Conservation (phyloP, 1,140 invertebrate genomes). For the Rhagoletis zephyria region DNA sequence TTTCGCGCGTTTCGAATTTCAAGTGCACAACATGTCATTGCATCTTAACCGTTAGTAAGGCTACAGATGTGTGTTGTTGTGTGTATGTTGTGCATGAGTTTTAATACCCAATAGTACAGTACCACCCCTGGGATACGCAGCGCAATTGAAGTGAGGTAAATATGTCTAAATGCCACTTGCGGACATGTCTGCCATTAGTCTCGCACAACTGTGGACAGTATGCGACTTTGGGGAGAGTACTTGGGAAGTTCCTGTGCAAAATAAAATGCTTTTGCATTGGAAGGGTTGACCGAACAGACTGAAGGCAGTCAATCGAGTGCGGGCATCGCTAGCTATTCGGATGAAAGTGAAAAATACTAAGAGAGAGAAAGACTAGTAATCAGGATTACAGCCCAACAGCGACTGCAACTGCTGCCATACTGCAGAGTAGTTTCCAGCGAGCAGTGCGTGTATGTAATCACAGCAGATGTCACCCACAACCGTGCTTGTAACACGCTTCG, state of each 20-base stretch:
- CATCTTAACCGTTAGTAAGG: neutral
- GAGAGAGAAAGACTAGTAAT: constrained; percentile 9
- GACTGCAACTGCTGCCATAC: neutral
- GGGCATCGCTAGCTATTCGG: neutral
- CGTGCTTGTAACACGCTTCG: neutral
- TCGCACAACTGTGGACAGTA: neutral
- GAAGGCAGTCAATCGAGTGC: neutral
- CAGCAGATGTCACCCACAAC: neutral
- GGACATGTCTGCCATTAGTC: constrained; percentile 39
- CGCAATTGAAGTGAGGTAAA: neutral
- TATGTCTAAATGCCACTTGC: neutral
- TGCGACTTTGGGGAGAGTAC: neutral
- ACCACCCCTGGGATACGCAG: neutral
- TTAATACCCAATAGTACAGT: neutral
- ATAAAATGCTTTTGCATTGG: neutral
- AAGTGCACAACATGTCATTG: constrained; percentile 51
- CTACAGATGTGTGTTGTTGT: neutral
- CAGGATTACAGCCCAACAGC: neutral
- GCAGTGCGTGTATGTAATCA: neutral
- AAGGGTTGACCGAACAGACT: neutral
- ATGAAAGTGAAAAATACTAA: constrained; percentile 20
- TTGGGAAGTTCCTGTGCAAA: constrained; percentile 26
- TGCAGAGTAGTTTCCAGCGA: neutral
- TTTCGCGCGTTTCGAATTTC: constrained; percentile 40
- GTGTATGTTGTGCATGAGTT: neutral